Conservation (phyloP, 2,797 vertebrate genomes). For the Bufotes viridis region DNA sequence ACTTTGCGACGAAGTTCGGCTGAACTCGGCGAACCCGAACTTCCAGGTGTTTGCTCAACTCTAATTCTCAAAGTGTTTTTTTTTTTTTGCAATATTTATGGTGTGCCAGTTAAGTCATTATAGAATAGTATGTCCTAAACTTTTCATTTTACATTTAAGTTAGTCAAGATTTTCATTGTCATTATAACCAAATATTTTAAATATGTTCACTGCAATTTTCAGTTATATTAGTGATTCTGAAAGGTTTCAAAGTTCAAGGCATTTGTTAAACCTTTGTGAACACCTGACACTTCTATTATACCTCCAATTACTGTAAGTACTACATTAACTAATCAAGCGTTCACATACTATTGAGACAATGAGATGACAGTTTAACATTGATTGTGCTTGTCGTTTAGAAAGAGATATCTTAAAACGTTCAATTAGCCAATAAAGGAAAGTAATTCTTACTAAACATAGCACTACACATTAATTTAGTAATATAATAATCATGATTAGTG, state of each 20-base stretch:
- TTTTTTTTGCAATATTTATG: too few species aligned
- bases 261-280: slow-evolving; percentile 9
- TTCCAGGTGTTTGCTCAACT: too few species aligned
- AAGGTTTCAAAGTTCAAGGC: slow-evolving; percentile 31
- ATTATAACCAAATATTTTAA: not conserved
- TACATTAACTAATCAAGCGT: slow-evolving; percentile 40
- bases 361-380: slow-evolving; percentile 28
- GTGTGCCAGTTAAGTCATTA: too few species aligned
- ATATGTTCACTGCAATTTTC: slow-evolving; percentile 13
- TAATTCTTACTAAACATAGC: slow-evolving; percentile 21
- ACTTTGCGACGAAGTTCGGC: too few species aligned
- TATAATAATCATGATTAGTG: slow-evolving; percentile 31
- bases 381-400: slow-evolving; percentile 21
- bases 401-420: slow-evolving; percentile 26
- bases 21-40: too few species aligned
- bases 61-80: too few species aligned
- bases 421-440: slow-evolving; percentile 34
- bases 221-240: not conserved
- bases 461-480: slow-evolving; percentile 25
- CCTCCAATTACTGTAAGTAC: slow-evolving; percentile 19
- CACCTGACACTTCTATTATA: slow-evolving; percentile 35
- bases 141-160: not conserved
- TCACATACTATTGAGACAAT: slow-evolving; percentile 22
- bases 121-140: too few species aligned
- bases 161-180: not conserved